These are phyloP conservation scores for Anagyrus pseudococci DNA, from an alignment of 2,888 invertebrate species.

Conservation along the genomic window DNA sequence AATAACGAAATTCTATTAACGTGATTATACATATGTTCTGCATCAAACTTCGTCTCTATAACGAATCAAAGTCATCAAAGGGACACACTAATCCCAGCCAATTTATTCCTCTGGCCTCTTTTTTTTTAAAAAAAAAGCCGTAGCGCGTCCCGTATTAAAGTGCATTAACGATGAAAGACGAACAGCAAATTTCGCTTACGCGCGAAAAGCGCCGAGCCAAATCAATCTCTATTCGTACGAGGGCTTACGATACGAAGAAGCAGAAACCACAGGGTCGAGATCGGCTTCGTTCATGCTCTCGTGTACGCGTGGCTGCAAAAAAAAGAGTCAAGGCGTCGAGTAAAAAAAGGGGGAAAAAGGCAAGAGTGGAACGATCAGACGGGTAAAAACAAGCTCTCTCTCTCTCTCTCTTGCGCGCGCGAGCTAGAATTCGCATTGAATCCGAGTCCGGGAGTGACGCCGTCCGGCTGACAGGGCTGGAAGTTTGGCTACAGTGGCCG, in stretches of 20 bases:
- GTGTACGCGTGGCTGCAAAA: neutral
- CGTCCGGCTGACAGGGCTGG: conserved; percentile 1
- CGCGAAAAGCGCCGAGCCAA: conserved; percentile 6
- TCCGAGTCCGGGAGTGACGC: neutral
- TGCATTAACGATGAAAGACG: conserved; percentile 10
- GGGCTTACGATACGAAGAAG: conserved; percentile 15
- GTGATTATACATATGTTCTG: too few relatives aligned
- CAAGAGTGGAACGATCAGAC: neutral
- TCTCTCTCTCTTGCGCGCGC: too few relatives aligned
- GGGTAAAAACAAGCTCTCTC: conserved; percentile 13
- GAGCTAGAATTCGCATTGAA: conserved; percentile 29
- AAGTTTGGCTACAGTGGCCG: conserved; percentile 19
- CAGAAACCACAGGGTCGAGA: conserved; percentile 18
- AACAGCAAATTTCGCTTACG: conserved; percentile 12
- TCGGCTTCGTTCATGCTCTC: neutral
- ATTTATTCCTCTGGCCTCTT: too few relatives aligned
- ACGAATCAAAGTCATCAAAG: too few relatives aligned
- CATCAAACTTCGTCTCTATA: too few relatives aligned
- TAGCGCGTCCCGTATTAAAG: conserved; percentile 16
- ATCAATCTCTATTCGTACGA: conserved; percentile 28
- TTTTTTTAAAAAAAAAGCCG: too few relatives aligned
- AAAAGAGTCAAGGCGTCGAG: neutral
- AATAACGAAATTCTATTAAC: too few relatives aligned
- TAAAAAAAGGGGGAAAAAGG: neutral
- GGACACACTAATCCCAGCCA: too few relatives aligned